These are phyloP conservation scores for Nomada flava DNA, from an alignment of 2,888 invertebrate genomes.

Conservation along the genomic window DNA sequence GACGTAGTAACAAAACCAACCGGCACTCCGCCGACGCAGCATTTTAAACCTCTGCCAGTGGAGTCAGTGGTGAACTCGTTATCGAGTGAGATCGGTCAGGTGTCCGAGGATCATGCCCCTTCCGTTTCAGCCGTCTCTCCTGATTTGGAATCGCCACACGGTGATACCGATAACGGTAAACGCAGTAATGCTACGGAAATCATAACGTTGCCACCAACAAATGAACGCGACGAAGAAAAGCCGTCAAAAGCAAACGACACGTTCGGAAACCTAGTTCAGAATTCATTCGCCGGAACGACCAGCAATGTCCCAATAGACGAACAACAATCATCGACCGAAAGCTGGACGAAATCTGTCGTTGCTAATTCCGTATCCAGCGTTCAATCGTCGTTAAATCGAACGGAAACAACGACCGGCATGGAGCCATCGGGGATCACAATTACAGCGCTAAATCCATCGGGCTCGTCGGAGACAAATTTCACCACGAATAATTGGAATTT, in stretches of 20 bases:
- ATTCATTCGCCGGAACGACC: neutral
- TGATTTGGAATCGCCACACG: neutral
- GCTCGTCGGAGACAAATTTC: neutral
- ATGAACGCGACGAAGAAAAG: neutral
- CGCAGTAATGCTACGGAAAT: neutral
- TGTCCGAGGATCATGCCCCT: too few relatives aligned
- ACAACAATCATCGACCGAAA: neutral
- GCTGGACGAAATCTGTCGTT: neutral
- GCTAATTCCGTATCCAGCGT: too few relatives aligned
- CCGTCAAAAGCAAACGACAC: neutral
- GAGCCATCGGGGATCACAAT: neutral
- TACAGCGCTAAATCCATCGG: too few relatives aligned
- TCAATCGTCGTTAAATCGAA: neutral
- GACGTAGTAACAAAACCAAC: neutral
- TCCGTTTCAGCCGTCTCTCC: conserved; percentile 27
- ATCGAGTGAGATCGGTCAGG: conserved; percentile 78
- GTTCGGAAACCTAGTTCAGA: neutral
- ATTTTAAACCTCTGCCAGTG: conserved; percentile 68
- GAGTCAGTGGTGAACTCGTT: conserved; percentile 76
- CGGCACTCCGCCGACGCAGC: conserved; percentile 10
- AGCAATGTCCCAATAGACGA: neutral
- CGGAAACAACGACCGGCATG: neutral
- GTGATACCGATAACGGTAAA: neutral
- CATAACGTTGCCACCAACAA: neutral
- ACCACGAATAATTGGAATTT: neutral